Base-by-base conservation (phyloP, 2,888 invertebrate species). In the Epiblema foenella region DNA sequence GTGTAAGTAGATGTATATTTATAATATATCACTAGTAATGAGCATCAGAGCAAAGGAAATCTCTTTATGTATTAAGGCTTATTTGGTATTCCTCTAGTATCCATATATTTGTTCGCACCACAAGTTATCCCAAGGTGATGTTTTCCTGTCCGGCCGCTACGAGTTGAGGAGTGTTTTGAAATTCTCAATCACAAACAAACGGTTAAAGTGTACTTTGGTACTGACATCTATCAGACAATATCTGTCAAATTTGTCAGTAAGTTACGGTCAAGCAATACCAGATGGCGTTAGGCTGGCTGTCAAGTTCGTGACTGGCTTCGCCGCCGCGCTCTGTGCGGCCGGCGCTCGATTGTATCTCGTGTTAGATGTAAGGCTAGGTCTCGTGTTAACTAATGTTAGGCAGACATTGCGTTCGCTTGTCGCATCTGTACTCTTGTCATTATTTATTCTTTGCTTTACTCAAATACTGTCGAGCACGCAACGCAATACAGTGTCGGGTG, bases 371-470 rank as follows among this genome's bases (percentile, higher is more conserved):
- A 91, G 90, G 86, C 87, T 89, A 90, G 88, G 84, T 89, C 83
- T 89, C 89, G 89, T 91, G 93, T 93, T 93, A 90, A 87, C 89
- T 92, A 92, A 86, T 91, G 84, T 87, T 91, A 92, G 88, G 86
- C 87, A 87, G 87, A 85, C 90, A 86, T 87, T 86, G 87, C 89
- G 84, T 84, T 89, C 85, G 91, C 91, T 91, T 90, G 80, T 84
- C 82, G 89, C 89, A 84, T 81, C 81, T 82, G 72, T 78, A 77
- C 80, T 81, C 79, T n/a, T 83, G 78, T 77, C 79, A 77, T n/a
- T 79, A 81, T 83, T 83, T 83, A 83, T 86, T 81, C 68, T 82
- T 86, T 83, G 83, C 82, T 79, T 84, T 78, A 78, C 78, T 68
- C 68, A 74, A 67, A 68, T 70, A 75, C 66, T 67, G 58, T 74